Evolutionary conservation across 2,113 vertebrate genomes (phyloP).

Genomic region (Solea solea): DNA sequence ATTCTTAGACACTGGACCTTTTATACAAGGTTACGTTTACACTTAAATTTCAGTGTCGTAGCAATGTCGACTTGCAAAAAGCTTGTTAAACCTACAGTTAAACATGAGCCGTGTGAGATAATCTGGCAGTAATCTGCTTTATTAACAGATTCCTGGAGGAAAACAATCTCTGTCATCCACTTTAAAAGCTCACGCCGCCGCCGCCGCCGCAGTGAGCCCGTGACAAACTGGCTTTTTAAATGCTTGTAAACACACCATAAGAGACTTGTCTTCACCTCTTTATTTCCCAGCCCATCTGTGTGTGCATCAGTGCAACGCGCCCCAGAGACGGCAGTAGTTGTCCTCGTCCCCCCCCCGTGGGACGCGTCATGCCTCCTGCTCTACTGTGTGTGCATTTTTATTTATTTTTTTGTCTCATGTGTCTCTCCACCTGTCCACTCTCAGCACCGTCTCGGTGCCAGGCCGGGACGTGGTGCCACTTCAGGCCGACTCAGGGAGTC

Average conservation of each 20-base stretch:
- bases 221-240: not conserved
- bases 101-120: too few species aligned
- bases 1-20: too few species aligned
- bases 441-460: not conserved
- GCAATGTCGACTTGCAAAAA: too few species aligned
- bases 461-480: slow-evolving; percentile 9
- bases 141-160: too few species aligned
- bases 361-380: slow-evolving; percentile 33
- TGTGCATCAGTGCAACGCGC: slow-evolving; percentile 24
- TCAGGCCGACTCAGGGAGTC: slow-evolving; percentile 22
- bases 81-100: too few species aligned
- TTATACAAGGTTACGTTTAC: too few species aligned
- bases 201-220: not conserved
- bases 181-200: not conserved
- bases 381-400: slow-evolving; percentile 24
- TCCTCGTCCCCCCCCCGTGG: slow-evolving; percentile 11
- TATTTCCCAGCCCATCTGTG: slow-evolving; percentile 21
- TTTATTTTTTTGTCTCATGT: not conserved
- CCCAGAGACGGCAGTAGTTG: slow-evolving; percentile 11
- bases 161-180: too few species aligned
- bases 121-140: too few species aligned
- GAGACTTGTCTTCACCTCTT: slow-evolving; percentile 3
- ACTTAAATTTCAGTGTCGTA: too few species aligned
- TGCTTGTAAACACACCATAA: slow-evolving; percentile 14
- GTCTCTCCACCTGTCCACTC: slow-evolving; percentile 40